A percentile compares a stretch with the other conserved stretches of the same genome.
These are phyloP conservation scores for Thunnus thynnus DNA, from an alignment of 2,113 vertebrate genomes.

Conservation along the genomic window DNA sequence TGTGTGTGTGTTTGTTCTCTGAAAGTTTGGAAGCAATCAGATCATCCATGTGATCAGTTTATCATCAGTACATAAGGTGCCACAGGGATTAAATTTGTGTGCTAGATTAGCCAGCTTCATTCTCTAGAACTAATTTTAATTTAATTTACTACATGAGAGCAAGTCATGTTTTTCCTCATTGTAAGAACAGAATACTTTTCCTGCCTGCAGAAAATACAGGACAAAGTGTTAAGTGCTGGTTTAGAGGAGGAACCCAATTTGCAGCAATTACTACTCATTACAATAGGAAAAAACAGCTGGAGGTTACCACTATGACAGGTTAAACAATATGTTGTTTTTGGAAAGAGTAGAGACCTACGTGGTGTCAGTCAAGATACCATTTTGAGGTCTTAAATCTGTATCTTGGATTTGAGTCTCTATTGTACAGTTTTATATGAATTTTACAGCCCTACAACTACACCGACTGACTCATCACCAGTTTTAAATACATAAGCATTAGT, in stretches of 20 bases:
- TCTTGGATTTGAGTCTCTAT: too few species aligned
- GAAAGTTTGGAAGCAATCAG: constrained; percentile 31
- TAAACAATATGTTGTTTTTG: background rate
- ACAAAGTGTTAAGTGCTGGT: constrained; percentile 12
- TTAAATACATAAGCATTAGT: background rate
- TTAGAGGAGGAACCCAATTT: constrained; percentile 17
- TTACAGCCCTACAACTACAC: background rate
- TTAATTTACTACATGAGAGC: constrained; percentile 41
- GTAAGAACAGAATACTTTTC: constrained; percentile 8
- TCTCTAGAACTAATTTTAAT: constrained; percentile 51
- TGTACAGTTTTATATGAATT: background rate
- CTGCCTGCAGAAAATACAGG: constrained; percentile 12
- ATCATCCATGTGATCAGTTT: constrained; percentile 49
- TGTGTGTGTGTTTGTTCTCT: background rate
- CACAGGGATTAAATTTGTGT: constrained; percentile 33
- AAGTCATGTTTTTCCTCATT: constrained; percentile 18
- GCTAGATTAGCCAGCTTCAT: constrained; percentile 34
- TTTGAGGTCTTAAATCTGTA: constrained; percentile 20
- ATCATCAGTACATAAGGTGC: constrained; percentile 26
- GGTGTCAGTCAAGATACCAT: constrained; percentile 12
- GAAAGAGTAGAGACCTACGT: background rate
- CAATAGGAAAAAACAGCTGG: background rate
- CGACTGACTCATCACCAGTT: background rate
- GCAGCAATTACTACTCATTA: constrained; percentile 3
- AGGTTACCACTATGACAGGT: constrained; percentile 17